phyloP scores from a whole-genome alignment of 2,888 invertebrate species.

The Lepas anatifera region DNA sequence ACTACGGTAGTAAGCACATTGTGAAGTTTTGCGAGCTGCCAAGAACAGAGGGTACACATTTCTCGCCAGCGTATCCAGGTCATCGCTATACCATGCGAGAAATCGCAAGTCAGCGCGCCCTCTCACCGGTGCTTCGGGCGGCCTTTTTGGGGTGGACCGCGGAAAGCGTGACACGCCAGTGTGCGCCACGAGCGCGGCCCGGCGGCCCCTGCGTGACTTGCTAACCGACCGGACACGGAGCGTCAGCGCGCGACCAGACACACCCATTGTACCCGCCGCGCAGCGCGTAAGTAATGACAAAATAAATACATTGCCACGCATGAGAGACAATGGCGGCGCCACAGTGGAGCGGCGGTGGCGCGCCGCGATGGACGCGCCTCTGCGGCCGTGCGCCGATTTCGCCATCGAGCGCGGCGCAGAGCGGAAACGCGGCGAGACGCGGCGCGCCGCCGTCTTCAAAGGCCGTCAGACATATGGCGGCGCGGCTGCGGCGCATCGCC shows the following conservation, averaged over 20 bases:
- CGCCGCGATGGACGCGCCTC: no score
- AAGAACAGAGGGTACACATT: no score
- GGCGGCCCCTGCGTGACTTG: not conserved
- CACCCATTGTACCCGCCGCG: not conserved
- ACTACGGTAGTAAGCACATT: no score
- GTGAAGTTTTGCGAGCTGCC: no score
- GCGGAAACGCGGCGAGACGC: conserved; percentile 5
- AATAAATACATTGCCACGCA: conserved; percentile 1
- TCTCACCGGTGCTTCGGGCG: no score
- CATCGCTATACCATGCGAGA: no score
- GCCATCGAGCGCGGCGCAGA: not conserved
- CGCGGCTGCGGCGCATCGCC: not conserved
- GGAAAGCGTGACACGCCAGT: no score
- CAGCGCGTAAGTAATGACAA: not conserved
- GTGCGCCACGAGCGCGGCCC: not conserved
- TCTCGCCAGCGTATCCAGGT: no score
- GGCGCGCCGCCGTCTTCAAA: not conserved
- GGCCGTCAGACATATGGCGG: not conserved
- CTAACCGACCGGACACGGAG: not conserved
- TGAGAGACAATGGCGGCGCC: not conserved
- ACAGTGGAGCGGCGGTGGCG: not conserved
- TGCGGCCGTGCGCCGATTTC: conserved; percentile 1
- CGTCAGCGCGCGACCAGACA: not conserved
- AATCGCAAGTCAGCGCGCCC: no score
- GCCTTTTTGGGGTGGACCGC: no score